Base-by-base conservation (phyloP, 1,140 invertebrate genomes). In the Trichomalopsis sarcophagae region DNA sequence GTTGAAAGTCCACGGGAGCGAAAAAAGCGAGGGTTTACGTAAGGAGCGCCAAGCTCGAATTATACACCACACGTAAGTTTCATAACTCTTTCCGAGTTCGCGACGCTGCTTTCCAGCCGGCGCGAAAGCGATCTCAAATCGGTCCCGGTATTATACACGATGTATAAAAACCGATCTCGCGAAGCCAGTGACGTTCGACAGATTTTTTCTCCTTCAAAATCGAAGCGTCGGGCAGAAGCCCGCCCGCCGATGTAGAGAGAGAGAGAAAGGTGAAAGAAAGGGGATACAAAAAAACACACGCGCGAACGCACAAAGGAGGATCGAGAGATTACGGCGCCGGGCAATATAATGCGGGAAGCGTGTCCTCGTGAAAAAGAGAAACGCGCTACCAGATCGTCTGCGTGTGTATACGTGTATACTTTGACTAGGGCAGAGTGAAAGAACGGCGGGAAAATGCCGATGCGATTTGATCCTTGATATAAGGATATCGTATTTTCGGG, bases 51-150 rank as follows among this genome's bases (percentile, higher is more conserved):
- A 40, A 27, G 75, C 66, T 40, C 82, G 82, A 36, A 69, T 77
- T 77, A 77, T 47, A 68, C 62, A 36, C 81, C 30, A 23, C 82
- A 84, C 66, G 82, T 84, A 84, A 84, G 82, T 84, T 84, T 84
- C 82, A 71, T 84, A 84, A 84, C 66, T 69, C 2, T 17, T 62
- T 62, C 33, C 55, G 44, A 36, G 13, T 27, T 30, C 6, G 55
- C 80, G 47, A 23, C 71, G 55, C 69, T 50, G 68, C 71, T 82
- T 82, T 75, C 78, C 21, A 50, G n/a, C 10, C 36, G 14, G 62
- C 71, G 75, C 55, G 62, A 78, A 84, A 71, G 82, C 82, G 21
- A 62, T 81, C 14, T 30, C 40, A 2, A 71, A 81, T 47, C 74
- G 33, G 14, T n/a, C 55, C n/a, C 2, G 1, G 27, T 27, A 27